Evolutionary conservation across 2,888 invertebrate genomes (phyloP), one percentile per base, ranked within the genome.

Genomic region (Acleris laterana): DNA sequence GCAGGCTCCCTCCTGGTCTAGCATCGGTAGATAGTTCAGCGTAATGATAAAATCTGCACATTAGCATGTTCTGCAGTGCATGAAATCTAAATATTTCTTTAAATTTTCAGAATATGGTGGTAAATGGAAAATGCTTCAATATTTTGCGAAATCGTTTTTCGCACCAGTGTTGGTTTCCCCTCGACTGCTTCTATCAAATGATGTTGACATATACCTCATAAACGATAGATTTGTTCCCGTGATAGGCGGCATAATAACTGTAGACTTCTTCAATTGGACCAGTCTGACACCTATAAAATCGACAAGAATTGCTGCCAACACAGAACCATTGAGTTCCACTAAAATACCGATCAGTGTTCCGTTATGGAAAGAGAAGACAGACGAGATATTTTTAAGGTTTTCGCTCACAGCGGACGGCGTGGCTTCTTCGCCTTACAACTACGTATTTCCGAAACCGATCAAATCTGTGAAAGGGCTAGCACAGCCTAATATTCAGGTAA

Each of bases 1-100:
- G 99, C 96, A 97, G 76, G 99, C 98, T 0, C 98, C 99, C 0
- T 97, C 98, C 0, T 99, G 99, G 99, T 95, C 98, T 5, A 95
- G 97, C 38, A 97, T 99, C 71, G 97, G 97, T 89, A 4, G 38
- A 13, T 38, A 38, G 38, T 38, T 13, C 38, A 38, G 67, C 76
- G 77, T 71, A 42, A 22, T n/a, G 5, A 22, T 17, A n/a, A 46
- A 6, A 16, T 46, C 16, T 16, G 1, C 46, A 17, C n/a, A 3
- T 13, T 46, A n/a, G 46, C 46, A 46, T n/a, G 16, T 6, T 17
- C 6, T 17, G 7, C 46, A 3, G 4, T 3, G 13, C 38, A 13
- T 3, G n/a, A 5, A 5, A 46, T 0, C 5, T 13, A 16, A 22
- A 22, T 28, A 55, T 32, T 42, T 22, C 11, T 63, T 22, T 58